Conservation (phyloP, 2,888 invertebrate species). For the Tetranychus truncatus region DNA sequence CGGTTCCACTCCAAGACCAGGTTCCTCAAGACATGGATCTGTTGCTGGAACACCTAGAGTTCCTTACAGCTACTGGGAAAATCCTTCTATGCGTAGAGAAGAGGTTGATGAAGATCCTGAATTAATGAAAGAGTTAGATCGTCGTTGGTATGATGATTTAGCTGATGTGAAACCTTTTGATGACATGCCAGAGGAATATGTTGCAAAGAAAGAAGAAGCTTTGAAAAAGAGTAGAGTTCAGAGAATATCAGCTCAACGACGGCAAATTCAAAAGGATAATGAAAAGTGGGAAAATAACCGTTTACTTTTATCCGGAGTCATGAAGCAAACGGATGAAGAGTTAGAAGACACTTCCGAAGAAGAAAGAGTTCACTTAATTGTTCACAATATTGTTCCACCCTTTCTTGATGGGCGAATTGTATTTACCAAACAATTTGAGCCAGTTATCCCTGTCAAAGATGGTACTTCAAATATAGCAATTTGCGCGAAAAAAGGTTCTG, state of each 20-base stretch:
- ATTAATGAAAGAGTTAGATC: slow-evolving; percentile 71
- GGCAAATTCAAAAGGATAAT: slow-evolving; percentile 94
- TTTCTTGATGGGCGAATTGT: slow-evolving; percentile 96
- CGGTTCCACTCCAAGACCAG: slow-evolving; percentile 36
- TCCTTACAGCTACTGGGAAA: background rate
- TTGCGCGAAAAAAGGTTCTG: slow-evolving; percentile 72
- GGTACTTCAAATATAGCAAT: slow-evolving; percentile 95
- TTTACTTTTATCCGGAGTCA: slow-evolving; percentile 75
- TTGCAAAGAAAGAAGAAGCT: slow-evolving; percentile 77
- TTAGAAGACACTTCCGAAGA: slow-evolving; percentile 82
- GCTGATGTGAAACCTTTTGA: slow-evolving; percentile 85
- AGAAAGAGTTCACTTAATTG: slow-evolving; percentile 80
- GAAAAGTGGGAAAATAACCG: slow-evolving; percentile 97
- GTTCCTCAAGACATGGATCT: slow-evolving; percentile 36
- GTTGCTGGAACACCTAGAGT: background rate
- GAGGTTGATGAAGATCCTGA: slow-evolving; percentile 69
- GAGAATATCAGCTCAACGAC: slow-evolving; percentile 78
- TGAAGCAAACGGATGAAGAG: slow-evolving; percentile 64
- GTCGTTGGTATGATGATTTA: slow-evolving; percentile 95
- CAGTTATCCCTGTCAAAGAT: slow-evolving; percentile 86
- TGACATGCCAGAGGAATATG: slow-evolving; percentile 72
- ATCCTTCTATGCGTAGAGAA: slow-evolving; percentile 19
- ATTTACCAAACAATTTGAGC: slow-evolving; percentile 96
- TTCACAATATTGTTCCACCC: slow-evolving; percentile 95
- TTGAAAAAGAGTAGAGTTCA: slow-evolving; percentile 55